Base-by-base conservation (phyloP, 2,797 vertebrate species). In the Smutsia temminckii region DNA sequence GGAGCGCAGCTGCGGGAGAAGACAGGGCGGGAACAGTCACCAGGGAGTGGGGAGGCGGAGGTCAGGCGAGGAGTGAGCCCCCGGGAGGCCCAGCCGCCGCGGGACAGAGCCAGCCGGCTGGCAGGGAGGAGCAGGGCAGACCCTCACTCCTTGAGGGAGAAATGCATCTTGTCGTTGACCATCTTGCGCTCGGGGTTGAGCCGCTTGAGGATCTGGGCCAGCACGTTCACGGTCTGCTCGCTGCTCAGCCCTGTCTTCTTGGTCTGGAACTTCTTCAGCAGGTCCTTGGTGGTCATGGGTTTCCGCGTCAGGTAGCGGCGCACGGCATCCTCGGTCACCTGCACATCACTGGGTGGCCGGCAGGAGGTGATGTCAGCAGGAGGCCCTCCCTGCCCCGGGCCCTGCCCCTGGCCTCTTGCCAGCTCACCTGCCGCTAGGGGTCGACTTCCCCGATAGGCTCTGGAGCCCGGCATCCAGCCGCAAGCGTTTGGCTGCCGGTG, bases 201-300 rank as follows among this genome's bases (percentile, higher is more conserved):
- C 68, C 99, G 99, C 97, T 99, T 99, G 81, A 99, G 99, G 97
- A 99, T 99, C 98, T 99, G 99, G 0, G 99, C 99, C 42, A 99
- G 98, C 57, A 99, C 99, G 0, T 99, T 99, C 97, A 99, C 99
- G 0, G 99, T 99, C 99, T 99, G 99, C 97, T 99, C 99, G 0
- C 99, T 99, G 99, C 99, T 99, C 96, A 99, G 94, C 75, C 99
- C 99, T 0, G 99, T 99, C 81, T 99, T 99, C 98, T 99, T 99
- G 59, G 99, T 99, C 98, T 99, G 99, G 98, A 99, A 99, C 97
- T 99, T 99, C 97, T 99, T 99, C 98, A 99, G 98, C 96, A 99
- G 98, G 97, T 99, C 99, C 97, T 99, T 99, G 64, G 99, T 99
- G 89, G 99, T 99, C 99, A 99, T 99, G 17, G 99, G 99, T 97